Evolutionary conservation across 2,797 vertebrate species (phyloP), one percentile per base, ranked within the genome.

Genomic region (Lutjanus campechanus): DNA sequence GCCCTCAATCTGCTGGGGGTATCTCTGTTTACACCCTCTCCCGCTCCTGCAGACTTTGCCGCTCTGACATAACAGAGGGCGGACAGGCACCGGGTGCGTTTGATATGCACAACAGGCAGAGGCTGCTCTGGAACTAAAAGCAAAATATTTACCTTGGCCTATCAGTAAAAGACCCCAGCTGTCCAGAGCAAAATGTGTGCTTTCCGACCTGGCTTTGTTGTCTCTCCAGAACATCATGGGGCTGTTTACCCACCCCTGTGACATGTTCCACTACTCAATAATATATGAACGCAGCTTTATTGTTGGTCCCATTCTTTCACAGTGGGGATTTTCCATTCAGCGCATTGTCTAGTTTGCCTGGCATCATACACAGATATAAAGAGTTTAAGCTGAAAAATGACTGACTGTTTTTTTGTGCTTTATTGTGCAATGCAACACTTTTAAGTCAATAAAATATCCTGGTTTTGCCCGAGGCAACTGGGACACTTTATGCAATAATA

Each of bases 91-190:
- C 51, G 75, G 76, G 85, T 82, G 85, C 20, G 67, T 88, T 94
- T 92, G 89, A 90, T 85, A 93, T 88, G 81, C 91, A 92, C 82
- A 91, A 81, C 85, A 92, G 76, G 83, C 85, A 61, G 82, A 88
- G 73, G 84, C 79, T 76, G 73, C 84, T 86, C 85, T 69, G 85
- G 29, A 40, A 60, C 85, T 90, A 89, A 91, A 93, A 90, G 89
- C 82, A n/a, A 84, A 93, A 93, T 94, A 94, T 95, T 94, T 95
- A 88, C 89, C 82, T 91, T 92, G 92, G 90, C 82, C 82, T 80
- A 79, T 92, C 84, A 91, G 91, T 91, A 92, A 92, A 94, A 94
- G 88, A 85, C 69, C 76, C 89, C 89, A 91, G 89, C 91, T 81
- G 92, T 91, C 87, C 91, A 36, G 72, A 76, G 76, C 81, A 80